phyloP scores from a whole-genome alignment of 2,113 vertebrate genomes.

The Lagopus muta region DNA sequence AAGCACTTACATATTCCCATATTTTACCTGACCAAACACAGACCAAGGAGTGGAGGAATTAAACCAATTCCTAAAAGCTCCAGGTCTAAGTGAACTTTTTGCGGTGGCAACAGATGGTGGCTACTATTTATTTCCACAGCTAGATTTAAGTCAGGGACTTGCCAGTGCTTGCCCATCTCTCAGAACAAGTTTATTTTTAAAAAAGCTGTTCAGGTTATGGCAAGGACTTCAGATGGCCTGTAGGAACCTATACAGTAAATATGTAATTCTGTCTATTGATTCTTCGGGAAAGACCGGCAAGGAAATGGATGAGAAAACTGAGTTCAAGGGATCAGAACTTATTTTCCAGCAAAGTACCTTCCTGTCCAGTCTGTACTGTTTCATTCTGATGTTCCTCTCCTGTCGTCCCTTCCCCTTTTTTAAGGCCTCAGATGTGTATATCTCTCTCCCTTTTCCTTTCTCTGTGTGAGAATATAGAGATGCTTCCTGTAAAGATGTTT shows the following conservation, averaged over 20 bases:
- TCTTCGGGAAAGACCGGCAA: not conserved
- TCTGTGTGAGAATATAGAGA: constrained; percentile 24
- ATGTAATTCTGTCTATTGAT: not conserved
- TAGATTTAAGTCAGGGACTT: not conserved
- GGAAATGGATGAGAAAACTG: not conserved
- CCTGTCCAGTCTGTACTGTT: not conserved
- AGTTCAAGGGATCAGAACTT: not conserved
- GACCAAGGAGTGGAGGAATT: not conserved
- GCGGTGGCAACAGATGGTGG: not conserved
- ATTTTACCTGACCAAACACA: not conserved
- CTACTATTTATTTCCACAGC: not conserved
- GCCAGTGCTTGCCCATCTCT: not conserved
- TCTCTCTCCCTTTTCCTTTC: constrained; percentile 7
- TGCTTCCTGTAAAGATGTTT: constrained; percentile 49
- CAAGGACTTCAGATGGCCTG: not conserved
- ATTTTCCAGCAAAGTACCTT: not conserved
- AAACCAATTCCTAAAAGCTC: not conserved
- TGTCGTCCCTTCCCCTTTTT: constrained; percentile 8
- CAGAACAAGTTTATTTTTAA: not conserved
- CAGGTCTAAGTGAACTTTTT: not conserved
- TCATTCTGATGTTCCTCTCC: not conserved
- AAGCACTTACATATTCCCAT: not conserved
- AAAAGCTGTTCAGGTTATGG: not conserved
- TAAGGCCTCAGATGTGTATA: not conserved
- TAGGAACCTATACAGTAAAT: not conserved